Base-by-base conservation (phyloP, 23 tunicate species). In the Trididemnum clinides region DNA sequence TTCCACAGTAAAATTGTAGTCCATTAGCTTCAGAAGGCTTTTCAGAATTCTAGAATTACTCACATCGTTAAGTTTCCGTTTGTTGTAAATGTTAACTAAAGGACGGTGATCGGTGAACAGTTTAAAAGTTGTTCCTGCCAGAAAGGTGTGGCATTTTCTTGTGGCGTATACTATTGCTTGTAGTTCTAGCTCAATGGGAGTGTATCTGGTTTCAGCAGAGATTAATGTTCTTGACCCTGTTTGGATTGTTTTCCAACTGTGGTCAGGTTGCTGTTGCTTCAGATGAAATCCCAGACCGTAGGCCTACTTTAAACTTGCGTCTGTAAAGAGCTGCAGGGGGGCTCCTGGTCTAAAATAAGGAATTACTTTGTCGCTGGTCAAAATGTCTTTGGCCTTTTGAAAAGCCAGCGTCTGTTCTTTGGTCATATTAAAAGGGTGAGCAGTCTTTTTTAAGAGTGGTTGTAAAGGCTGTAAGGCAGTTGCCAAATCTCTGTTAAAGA, bases 61-160 rank as follows among this genome's bases (percentile, higher is more conserved):
- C 75, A 69, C 31, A 5, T 69, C 75, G 31, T 69, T 37, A 28
- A 69, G 36, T 30, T 37, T 28, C n/a, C 31, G 28, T 20, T 69
- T 69, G n/a, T 69, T 69, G 36, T 37, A 69, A 30, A 69, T 69
- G 36, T 69, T 69, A 20, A 69, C 31, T 20, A 69, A 69, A 10
- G 75, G 75, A 18, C 31, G 75, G 36, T 69, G 75, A 69, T 69
- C 75, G 5, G 75, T 69, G 36, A 28, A 69, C 5, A 35, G 31
- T 18, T 28, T 23, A 20, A 27, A 69, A 10, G 36, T 10, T 28
- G 28, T 69, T 27, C 36, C 36, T 3, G 31, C 6, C n/a, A 69
- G 36, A 69, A 69, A 69, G 7, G 75, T 69, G 75, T 37, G 34
- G n/a, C 75, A 69, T 23, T 69, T 69, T 69, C 36, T 69, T 5